Base-by-base conservation (phyloP, 1,140 invertebrate genomes). In the Drosophila tropicalis region DNA sequence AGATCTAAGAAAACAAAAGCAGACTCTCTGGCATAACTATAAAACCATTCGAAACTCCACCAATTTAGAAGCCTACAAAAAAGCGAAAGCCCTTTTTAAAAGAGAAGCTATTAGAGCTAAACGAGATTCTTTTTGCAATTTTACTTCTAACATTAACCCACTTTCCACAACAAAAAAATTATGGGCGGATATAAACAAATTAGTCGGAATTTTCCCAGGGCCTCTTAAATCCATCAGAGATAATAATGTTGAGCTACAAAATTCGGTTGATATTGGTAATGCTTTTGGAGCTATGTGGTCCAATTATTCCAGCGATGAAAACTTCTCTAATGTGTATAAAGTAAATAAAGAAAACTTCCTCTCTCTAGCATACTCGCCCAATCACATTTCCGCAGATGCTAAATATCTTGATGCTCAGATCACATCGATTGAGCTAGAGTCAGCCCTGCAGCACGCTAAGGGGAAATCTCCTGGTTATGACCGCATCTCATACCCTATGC, bases 261-360 rank as follows among this genome's bases (percentile, higher is more conserved):
- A 55, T 55, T 55, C 54, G 54, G 54, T 25, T 55, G 54, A 55
- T 22, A 55, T 55, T 55, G 54, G 54, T 5, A 55, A 55, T 55
- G 54, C 54, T 25, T 55, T 25, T 55, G 54, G 41, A 15, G 41
- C 41, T 44, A 44, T 44, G 41, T 44, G 41, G 41, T 44, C 41
- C 41, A 44, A 44, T 15, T 44, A 44, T 44, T 44, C 5, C 41
- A 44, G n/a, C 41, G 41, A 44, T 44, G 41, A 44, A 44, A 44
- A 44, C 41, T 44, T 44, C 41, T 17, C 41, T 17, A 44, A 44
- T 44, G 15, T 17, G 15, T 47, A 17, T 47, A 47, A 47, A n/a
- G n/a, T n/a, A n/a, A n/a, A n/a, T n/a, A n/a, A n/a, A n/a, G n/a
- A n/a, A n/a, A n/a, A n/a, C n/a, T n/a, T n/a, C n/a, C n/a, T n/a